Evolutionary conservation across 2,797 vertebrate genomes (phyloP).

Genomic region (Phrynocephalus forsythii): DNA sequence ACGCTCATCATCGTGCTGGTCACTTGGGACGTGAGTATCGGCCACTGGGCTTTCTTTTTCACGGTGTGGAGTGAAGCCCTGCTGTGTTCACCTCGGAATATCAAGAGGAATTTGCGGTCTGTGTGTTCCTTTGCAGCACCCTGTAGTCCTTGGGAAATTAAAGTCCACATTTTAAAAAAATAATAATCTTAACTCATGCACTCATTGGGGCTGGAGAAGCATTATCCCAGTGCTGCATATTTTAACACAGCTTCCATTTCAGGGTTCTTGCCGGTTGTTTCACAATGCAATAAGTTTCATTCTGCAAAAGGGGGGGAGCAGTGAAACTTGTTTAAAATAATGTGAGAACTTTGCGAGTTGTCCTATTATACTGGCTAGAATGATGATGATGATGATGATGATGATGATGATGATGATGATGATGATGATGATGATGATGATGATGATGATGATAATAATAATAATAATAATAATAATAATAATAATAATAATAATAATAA

Average conservation of each 20-base stretch:
- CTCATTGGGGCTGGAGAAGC: no score
- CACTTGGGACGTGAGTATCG: conserved; percentile 81
- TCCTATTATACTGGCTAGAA: background rate
- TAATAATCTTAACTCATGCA: background rate
- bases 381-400: no score
- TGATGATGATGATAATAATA: no score
- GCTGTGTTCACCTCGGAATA: background rate
- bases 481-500: no score
- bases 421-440: no score
- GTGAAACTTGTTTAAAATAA: background rate
- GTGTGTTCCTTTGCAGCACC: background rate
- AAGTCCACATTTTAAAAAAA: background rate
- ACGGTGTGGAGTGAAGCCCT: accelerated
- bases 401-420: no score
- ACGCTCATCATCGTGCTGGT: conserved; percentile 85
- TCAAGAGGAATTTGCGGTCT: background rate
- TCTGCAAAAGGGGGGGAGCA: background rate
- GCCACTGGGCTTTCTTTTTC: background rate
- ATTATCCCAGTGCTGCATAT: background rate
- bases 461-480: no score
- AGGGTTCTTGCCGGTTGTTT: background rate
- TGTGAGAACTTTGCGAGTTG: background rate
- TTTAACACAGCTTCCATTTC: background rate
- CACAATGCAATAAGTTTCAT: no score
- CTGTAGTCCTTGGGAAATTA: background rate